Base-by-base conservation (phyloP, 2,113 vertebrate species). In the Cricetomys ansorgei region DNA sequence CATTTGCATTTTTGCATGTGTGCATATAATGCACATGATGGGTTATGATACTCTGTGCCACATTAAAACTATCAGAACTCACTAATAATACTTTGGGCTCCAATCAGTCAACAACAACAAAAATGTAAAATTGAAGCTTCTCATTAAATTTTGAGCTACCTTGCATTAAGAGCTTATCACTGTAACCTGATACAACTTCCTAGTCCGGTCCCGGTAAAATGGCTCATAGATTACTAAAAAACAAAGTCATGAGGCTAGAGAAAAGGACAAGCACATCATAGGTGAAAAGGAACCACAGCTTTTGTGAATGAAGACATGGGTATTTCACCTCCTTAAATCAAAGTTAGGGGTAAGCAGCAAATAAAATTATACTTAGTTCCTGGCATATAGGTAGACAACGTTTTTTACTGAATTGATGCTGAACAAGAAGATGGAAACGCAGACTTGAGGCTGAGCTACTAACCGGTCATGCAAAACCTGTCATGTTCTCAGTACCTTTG, bases 1-100 rank as follows among this genome's bases (percentile, higher is more conserved):
- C 11, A 55, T 3, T 31, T 13, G 27, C 1, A n/a, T 16, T 53
- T 13, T 57, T 43, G n/a, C 5, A 6, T 86, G 31, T 87, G 7
- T 27, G 3, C 34, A 17, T 25, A 53, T 50, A 50, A n/a, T 85
- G 10, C 7, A 64, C 57, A 70, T 40, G 48, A 16, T 73, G 2
- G 31, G 9, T 84, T 80, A 90, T 64, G 17, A 57, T 67, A 48
- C 43, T n/a, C 1, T 88, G 50, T 4, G 13, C 40, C 15, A 45
- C 57, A 92, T 40, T 75, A 25, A 89, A 86, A 92, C 17, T 25
- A 96, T 55, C 23, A 89, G 80, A 95, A 64, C 15, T 92, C 21
- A 62, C 17, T 64, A n/a, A 10, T n/a, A 37, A 50, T 50, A 79
- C 43, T 79, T 75, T 77, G 25, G 53, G 15, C 8, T 4, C 53